Percentiles rank a stretch among this genome's conserved stretches.
Conservation (phyloP, 2,888 invertebrate species). For the Ectemnius lituratus region DNA sequence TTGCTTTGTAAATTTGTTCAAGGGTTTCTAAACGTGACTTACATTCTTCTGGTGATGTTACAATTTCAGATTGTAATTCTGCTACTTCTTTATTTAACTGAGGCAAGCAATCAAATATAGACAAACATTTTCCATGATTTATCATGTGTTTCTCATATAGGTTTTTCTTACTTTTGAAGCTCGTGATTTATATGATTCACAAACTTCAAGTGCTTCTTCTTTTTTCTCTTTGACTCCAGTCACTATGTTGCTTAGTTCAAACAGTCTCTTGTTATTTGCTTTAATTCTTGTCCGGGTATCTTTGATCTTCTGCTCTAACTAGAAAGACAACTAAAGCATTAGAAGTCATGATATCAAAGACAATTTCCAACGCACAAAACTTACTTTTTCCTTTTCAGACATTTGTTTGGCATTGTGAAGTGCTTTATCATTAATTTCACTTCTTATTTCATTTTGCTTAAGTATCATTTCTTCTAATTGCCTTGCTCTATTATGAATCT, state of each 20-base stretch:
- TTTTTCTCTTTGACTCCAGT: slow-evolving; percentile 42
- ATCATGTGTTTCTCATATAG: neutral
- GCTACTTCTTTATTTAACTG: slow-evolving; percentile 40
- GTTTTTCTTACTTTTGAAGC: slow-evolving; percentile 44
- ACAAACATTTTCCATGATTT: neutral
- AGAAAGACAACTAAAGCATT: slow-evolving; percentile 11
- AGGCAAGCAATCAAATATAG: neutral
- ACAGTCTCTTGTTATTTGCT: slow-evolving; percentile 31
- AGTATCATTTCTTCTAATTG: slow-evolving; percentile 37
- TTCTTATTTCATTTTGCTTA: slow-evolving; percentile 34
- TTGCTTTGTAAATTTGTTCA: slow-evolving; percentile 44
- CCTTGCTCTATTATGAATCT: slow-evolving; percentile 37
- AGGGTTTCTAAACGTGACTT: slow-evolving; percentile 49
- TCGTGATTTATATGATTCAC: slow-evolving; percentile 39
- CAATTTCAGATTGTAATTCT: slow-evolving; percentile 58
- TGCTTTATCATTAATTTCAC: slow-evolving; percentile 46
- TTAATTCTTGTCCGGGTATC: slow-evolving; percentile 27
- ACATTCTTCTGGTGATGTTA: slow-evolving; percentile 61
- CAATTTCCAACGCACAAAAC: neutral
- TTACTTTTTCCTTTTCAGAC: slow-evolving; percentile 53
- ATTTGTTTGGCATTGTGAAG: slow-evolving; percentile 48
- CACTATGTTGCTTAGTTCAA: slow-evolving; percentile 26
- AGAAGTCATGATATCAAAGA: slow-evolving; percentile 11
- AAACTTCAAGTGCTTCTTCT: slow-evolving; percentile 28
- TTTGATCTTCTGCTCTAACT: slow-evolving; percentile 52